Base-by-base conservation (phyloP, 1,140 invertebrate species). In the Ips nitidus region DNA sequence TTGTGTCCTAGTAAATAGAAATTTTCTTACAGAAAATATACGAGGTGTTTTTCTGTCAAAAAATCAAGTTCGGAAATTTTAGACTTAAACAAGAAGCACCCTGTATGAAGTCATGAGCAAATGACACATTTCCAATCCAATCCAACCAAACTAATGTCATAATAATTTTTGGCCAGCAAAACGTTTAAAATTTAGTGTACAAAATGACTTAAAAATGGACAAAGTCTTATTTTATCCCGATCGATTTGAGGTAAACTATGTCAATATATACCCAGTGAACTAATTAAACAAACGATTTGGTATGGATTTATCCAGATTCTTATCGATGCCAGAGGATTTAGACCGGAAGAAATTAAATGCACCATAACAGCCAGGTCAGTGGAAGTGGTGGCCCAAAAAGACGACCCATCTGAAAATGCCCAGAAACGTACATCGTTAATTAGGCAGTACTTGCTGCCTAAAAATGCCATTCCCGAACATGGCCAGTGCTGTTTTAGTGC, bases 291-390 rank as follows among this genome's bases (percentile, higher is more conserved):
- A 38, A 53, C 7, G 50, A 56, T 67, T 64, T 41, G 8, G n/a
- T 50, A 50, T 7, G 3, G 4, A 52, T 37, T 61, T 3, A 61
- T 69, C 50, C 36, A 75, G 74, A 66, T 75, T 38, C 57, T 77
- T 7, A 65, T 77, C 37, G 74, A 77, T 55, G 66, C 70, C 38
- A 73, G 73, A 40, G 74, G 74, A 37, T 77, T 73, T 63, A 50
- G 52, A 6, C 74, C 75, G 4, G 74, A 77, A 69, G 75, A 77
- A 40, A 61, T 77, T 1, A 71, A 71, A 56, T 77, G 75, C 52
- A 65, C 53, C 22, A 42, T 77, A 8, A 70, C 73, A 3, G 56
- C 39, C 7, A 73, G 66, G 50, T 69, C 64, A 7, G 62, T 77
- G 0, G 73, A 74, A 52, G 58, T 77, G 42, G 45, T 52, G 2